Percentiles rank a stretch among this genome's conserved stretches.
Evolutionary conservation across 2,113 vertebrate species (phyloP).

Genomic region (Anoura caudifer): DNA sequence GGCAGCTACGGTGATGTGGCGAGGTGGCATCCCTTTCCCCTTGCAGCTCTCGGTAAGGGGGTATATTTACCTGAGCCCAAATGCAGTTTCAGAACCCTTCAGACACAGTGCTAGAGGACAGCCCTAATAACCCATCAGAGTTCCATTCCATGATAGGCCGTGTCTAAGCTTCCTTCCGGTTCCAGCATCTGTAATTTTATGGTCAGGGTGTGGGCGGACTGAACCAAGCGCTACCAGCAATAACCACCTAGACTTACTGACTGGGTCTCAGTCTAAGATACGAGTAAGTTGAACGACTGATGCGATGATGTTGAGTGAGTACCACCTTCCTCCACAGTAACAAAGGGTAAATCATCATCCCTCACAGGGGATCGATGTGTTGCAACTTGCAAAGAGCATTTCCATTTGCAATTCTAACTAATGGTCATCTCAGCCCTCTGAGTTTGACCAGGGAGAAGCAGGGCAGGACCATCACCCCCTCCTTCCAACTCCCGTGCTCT

Average conservation of each 20-base stretch:
- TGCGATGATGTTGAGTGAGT: background rate
- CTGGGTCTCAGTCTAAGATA: background rate
- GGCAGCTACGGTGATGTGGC: accelerated
- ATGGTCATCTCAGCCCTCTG: background rate
- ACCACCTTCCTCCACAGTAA: background rate
- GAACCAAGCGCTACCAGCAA: background rate
- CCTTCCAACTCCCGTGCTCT: background rate
- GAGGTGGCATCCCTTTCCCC: background rate
- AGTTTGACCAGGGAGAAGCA: background rate
- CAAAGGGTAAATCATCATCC: background rate
- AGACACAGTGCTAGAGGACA: background rate
- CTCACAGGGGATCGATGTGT: background rate
- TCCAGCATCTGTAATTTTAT: background rate
- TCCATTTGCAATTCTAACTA: background rate
- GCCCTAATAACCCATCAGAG: background rate
- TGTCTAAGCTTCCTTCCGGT: background rate
- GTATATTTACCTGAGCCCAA: background rate
- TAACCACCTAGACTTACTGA: background rate
- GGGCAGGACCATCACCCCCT: background rate
- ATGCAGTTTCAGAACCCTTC: background rate
- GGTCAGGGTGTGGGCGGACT: too few relatives aligned
- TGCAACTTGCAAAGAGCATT: background rate
- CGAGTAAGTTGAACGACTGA: background rate
- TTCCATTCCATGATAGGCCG: background rate
- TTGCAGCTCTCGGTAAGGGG: background rate